Base-by-base conservation (phyloP, 2,113 vertebrate species). In the Entelurus aequoreus region DNA sequence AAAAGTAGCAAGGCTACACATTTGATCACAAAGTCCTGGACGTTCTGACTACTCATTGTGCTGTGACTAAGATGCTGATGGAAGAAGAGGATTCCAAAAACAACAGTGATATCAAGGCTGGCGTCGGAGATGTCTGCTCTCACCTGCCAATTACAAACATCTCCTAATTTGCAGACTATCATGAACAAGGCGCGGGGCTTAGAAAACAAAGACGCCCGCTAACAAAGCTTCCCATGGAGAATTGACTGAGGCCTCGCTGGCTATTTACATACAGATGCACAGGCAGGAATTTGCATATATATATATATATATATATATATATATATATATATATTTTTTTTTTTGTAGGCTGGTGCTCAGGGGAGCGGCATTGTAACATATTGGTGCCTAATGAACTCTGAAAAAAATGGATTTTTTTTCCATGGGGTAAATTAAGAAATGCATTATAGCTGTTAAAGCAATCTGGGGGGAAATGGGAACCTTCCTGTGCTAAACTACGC, bases 391-490 rank as follows among this genome's bases (percentile, higher is more conserved):
- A 99, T 98, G 95, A 99, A 98, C 93, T 98, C 96, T 98, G 94
- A 97, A 98, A 98, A 90, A 98, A 98, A 95, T 96, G 93, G 94
- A 96, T 99, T 98, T 46, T 46, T 44, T 46, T 46, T 98, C 96
- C 95, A 95, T 94, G 94, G 94, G 98, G 94, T 98, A 98, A 99
- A 99, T 99, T 98, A 99, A 98, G 95, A 95, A 98, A 99, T 96
- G 94, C 97, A 98, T 99, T 97, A 99, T 97, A 94, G 93, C 94
- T 96, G 96, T 98, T 99, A 97, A 97, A 95, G 94, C 93, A 95
- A 97, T 99, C 97, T 97, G 94, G 91, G 90, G 96, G 95, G 96
- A 99, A 96, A 98, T 97, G 90, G 87, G 91, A 94, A 90, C 88
- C 93, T 97, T 98, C 94, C 92, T 93, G 90, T 88, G 92, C 93